phyloP scores from a whole-genome alignment of 1,140 invertebrate species.

The Apis cerana region DNA sequence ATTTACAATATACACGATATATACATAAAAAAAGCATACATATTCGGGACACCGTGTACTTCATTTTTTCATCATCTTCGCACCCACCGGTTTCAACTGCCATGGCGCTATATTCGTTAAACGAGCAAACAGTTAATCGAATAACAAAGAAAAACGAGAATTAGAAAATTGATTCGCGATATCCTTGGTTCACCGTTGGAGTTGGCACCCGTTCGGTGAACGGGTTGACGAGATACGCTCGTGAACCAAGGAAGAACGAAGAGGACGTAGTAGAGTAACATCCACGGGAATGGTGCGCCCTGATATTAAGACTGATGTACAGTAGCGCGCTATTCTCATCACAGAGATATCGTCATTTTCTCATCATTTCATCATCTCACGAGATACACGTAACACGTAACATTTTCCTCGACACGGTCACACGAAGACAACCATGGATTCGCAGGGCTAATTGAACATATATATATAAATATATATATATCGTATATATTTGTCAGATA shows the following conservation, averaged over 20 bases:
- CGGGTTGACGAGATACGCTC: neutral
- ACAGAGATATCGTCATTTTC: slow-evolving; percentile 61
- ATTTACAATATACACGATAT: neutral
- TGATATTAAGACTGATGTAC: slow-evolving; percentile 82
- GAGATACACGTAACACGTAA: slow-evolving; percentile 9
- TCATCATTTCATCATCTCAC: slow-evolving; percentile 36
- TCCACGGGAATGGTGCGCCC: slow-evolving; percentile 80
- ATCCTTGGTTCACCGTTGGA: neutral
- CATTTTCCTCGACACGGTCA: slow-evolving; percentile 22
- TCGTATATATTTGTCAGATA: slow-evolving; percentile 67
- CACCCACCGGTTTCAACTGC: slow-evolving; percentile 75
- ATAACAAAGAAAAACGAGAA: slow-evolving; percentile 48
- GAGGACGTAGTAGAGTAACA: slow-evolving; percentile 55
- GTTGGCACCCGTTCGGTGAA: neutral
- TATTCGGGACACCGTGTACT: neutral
- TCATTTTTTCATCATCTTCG: slow-evolving; percentile 27
- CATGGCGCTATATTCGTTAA: slow-evolving; percentile 73
- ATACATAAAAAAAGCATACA: slow-evolving; percentile 11
- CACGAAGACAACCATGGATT: slow-evolving; percentile 54
- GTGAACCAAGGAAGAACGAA: slow-evolving; percentile 5
- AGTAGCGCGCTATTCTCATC: slow-evolving; percentile 80
- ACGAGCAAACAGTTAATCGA: slow-evolving; percentile 69
- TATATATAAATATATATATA: slow-evolving; percentile 65
- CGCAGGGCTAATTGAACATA: slow-evolving; percentile 68
- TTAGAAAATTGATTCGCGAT: slow-evolving; percentile 15